Evolutionary conservation across 2,888 invertebrate genomes (phyloP), one percentile per base, ranked within the genome.

Genomic region (Hypena proboscidalis): DNA sequence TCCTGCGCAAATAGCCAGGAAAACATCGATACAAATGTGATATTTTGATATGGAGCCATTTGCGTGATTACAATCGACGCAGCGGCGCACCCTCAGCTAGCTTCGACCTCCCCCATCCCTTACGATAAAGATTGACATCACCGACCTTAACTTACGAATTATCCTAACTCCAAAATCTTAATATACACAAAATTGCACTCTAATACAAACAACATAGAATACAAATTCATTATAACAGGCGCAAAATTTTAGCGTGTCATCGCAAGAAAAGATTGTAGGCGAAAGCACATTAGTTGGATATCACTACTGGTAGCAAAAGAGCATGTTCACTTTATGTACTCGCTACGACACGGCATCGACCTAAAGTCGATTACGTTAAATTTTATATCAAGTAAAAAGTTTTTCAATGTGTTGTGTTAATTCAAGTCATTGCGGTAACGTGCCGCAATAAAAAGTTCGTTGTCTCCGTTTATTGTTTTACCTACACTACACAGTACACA

Each of bases 51-150:
- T 82, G 83, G 77, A 84, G 74, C 87, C 90, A 90, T 90, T 90
- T 89, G 87, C 87, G 86, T 89, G 88, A 90, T 90, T 90, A 88
- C 85, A 87, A 87, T 87, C 86, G 89, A 87, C 87, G 85, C 84
- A 84, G 79, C 68, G 83, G 76, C 89, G 85, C 88, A 80, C 89
- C 89, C 88, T 85, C 74, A 54, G 44, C 76, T 68, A 64, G 61
- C 62, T 67, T 61, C 64, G 62, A 74, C 77, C 78, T 77, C 76
- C 79, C 78, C 83, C 80, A 77, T 65, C 85, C 89, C 84, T 85
- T 83, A 79, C 89, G 85, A 86, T 89, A 90, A 89, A 90, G 89
- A 90, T 90, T 89, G 90, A 88, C 88, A 87, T 88, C 82, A 74
- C 65, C 56, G 74, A 80, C 77, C 83, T 60, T 83, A 83, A 84